Evolutionary conservation across 2,888 invertebrate genomes (phyloP).

Genomic region (Eubasilissa splendida): DNA sequence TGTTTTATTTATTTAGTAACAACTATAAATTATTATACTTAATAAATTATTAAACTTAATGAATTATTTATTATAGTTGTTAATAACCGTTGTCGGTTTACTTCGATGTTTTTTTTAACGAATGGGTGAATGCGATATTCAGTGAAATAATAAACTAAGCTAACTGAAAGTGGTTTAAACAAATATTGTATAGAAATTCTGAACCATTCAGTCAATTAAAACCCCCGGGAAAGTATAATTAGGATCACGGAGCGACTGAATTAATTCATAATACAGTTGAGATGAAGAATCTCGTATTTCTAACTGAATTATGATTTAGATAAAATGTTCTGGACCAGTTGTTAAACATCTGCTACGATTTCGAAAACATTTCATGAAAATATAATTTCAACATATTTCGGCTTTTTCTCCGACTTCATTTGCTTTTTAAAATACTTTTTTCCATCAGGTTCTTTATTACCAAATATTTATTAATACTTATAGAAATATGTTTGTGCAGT

Average conservation of each 20-base stretch:
- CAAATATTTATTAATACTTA: no score
- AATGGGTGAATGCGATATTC: not conserved
- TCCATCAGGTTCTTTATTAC: no score
- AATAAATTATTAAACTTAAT: not conserved
- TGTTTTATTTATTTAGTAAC: not conserved
- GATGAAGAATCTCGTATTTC: conserved; percentile 5
- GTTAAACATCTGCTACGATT: conserved; percentile 28
- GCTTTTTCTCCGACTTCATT: not conserved
- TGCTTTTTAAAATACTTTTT: no score
- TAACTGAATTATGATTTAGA: conserved; percentile 18
- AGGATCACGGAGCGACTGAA: conserved; percentile 27
- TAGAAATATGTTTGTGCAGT: no score
- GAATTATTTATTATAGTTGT: not conserved
- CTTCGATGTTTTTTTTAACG: not conserved
- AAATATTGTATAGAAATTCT: conserved; percentile 10
- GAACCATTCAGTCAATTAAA: conserved; percentile 15
- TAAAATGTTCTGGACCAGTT: conserved; percentile 29
- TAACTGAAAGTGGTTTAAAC: not conserved
- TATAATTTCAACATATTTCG: conserved; percentile 13
- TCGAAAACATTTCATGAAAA: conserved; percentile 14
- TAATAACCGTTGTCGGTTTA: not conserved
- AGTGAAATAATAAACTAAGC: not conserved
- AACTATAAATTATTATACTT: not conserved
- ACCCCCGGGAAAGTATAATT: conserved; percentile 10
- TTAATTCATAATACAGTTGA: conserved; percentile 9